Conservation (phyloP, 2,797 vertebrate species). For the Myiotriccus ornatus region DNA sequence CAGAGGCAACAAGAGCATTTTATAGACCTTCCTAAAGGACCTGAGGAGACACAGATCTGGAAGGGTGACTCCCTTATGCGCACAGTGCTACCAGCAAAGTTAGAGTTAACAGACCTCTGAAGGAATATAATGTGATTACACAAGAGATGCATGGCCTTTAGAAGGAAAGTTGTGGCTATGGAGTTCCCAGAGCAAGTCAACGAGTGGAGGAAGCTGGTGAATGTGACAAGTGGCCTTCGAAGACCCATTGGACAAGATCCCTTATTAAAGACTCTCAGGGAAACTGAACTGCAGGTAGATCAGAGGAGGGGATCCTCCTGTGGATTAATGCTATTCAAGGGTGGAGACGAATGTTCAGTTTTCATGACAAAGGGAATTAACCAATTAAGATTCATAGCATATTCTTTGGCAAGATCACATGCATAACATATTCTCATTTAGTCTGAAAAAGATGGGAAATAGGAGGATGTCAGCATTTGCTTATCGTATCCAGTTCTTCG, state of each 20-base stretch:
- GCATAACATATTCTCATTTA: neutral
- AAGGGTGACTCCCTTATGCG: neutral
- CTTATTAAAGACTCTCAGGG: neutral
- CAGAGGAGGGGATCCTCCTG: neutral
- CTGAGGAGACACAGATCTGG: neutral
- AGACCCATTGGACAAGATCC: neutral
- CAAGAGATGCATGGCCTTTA: fast-evolving
- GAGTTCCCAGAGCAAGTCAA: neutral
- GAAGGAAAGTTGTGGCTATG: neutral
- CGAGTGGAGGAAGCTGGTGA: neutral
- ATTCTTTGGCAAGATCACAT: neutral
- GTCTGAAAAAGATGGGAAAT: neutral
- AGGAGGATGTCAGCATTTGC: neutral
- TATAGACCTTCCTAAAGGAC: neutral
- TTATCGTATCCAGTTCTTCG: neutral
- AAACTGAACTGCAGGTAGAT: neutral
- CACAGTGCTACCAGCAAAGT: neutral
- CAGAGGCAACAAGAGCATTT: neutral
- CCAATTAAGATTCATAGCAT: neutral
- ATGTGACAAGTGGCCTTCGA: neutral
- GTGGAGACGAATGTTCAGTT: neutral
- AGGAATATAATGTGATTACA: neutral
- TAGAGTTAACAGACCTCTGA: neutral
- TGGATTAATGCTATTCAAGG: neutral
- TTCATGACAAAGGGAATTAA: neutral